Percentiles rank a stretch among this genome's conserved stretches.
Evolutionary conservation across 92 coral and sea anemone species (phyloP).

Genomic region (Phenganax stokvisi): DNA sequence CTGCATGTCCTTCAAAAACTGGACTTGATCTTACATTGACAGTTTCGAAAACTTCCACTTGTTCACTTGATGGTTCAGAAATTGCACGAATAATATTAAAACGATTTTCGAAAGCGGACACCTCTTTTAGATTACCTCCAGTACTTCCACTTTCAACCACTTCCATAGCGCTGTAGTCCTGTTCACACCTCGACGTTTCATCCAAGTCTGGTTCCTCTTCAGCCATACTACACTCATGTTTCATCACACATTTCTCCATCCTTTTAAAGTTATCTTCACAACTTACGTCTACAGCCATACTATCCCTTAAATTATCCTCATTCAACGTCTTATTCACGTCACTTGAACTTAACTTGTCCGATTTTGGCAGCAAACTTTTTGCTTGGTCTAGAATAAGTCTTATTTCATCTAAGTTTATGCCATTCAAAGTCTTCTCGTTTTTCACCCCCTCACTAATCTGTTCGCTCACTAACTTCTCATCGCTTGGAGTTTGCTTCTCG

Average conservation of each 20-base stretch:
- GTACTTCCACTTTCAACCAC: neutral
- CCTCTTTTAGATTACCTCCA: neutral
- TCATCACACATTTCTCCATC: neutral
- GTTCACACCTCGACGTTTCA: neutral
- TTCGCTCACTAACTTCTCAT: neutral
- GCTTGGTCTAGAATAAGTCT: conserved; percentile 1
- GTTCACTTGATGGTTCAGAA: neutral
- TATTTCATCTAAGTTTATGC: conserved; percentile 16
- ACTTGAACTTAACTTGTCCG: neutral
- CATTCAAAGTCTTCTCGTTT: neutral
- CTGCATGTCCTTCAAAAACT: neutral
- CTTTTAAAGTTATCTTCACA: no score
- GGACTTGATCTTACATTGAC: neutral
- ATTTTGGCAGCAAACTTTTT: conserved; percentile 10
- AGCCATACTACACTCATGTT: neutral
- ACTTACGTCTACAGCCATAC: neutral
- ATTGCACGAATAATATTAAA: neutral
- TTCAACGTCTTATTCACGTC: neutral
- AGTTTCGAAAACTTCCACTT: neutral
- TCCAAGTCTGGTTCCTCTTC: neutral
- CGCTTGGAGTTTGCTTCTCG: neutral
- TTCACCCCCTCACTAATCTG: neutral
- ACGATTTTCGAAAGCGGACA: neutral
- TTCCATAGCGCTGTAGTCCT: neutral
- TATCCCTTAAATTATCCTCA: neutral